Evolutionary conservation across 2,797 vertebrate genomes (phyloP).

Genomic region (Epinephelus malabaricus): DNA sequence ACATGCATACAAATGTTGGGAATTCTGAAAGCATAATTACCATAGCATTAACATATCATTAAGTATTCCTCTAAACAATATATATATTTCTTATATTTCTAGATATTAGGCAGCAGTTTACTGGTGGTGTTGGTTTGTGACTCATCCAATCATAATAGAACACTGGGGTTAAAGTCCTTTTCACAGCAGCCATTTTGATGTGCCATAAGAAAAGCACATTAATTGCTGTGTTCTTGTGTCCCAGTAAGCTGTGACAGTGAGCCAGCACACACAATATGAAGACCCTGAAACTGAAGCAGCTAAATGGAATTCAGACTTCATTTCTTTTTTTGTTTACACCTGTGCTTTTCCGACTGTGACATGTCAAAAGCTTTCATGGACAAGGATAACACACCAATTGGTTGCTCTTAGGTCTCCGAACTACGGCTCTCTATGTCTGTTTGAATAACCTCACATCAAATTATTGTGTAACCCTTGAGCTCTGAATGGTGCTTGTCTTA

Average conservation of each 20-base stretch:
- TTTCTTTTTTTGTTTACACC: constrained; percentile 1
- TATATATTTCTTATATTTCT: not conserved
- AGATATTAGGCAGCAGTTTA: not conserved
- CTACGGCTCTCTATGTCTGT: not conserved
- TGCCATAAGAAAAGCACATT: not conserved
- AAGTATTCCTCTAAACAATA: not conserved
- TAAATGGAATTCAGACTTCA: not conserved
- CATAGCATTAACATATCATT: constrained; percentile 11
- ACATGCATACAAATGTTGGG: constrained; percentile 2
- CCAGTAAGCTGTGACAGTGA: not conserved
- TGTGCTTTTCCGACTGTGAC: not conserved
- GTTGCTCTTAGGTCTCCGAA: not conserved
- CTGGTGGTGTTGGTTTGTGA: constrained; percentile 1
- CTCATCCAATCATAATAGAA: not conserved
- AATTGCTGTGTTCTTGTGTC: not conserved
- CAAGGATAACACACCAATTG: not conserved
- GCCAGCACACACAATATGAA: not conserved
- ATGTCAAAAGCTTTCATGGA: not conserved
- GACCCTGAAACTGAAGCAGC: not conserved
- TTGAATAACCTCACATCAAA: constrained; percentile 4
- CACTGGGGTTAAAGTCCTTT: not conserved
- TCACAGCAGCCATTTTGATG: not conserved
- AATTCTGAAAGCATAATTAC: constrained; percentile 1
- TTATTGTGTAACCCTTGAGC: not conserved
- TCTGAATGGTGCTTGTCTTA: not conserved